Evolutionary conservation across 1,140 invertebrate genomes (phyloP), one percentile per base, ranked within the genome.

Genomic region (Arion vulgaris): DNA sequence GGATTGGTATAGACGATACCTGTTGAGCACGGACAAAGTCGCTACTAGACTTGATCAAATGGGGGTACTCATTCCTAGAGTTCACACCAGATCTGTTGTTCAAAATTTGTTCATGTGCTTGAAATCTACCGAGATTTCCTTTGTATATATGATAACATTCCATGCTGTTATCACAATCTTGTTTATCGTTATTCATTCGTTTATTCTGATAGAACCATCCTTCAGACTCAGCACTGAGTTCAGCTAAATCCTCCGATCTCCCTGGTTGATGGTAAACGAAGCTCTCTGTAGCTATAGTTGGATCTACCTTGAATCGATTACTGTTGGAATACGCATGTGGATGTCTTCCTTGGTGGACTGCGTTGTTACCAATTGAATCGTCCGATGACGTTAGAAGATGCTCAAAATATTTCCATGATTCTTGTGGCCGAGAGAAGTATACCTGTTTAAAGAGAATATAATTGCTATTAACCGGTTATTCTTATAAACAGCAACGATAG

Each of bases 111-210:
- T 73, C 38, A 2, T 49, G 38, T 1, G 38, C 5, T 26, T n/a
- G 41, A 26, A n/a, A 28, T 73, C 38, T 49, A 34, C 71, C 41
- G 11, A 49, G 38, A 23, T 73, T 73, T 49, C 71, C 71, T 19
- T 73, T 73, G 71, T 73, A 73, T 39, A 73, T 41, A 73, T 73
- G 71, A 19, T 73, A 73, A 23, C 71, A 39, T 32, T 39, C 38
- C 19, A 73, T 15, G 19, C 71, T 66, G n/a, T 73, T 23, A 0
- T 73, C 71, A 32, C n/a, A 7, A 38, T 49, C 71, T 7, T 49
- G n/a, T 2, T 39, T 73, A 11, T 73, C 71, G 2, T 41, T 73
- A 19, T 32, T 38, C 0, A 26, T n/a, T 0, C 26, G 36, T 7
- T n/a, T 73, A 26, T 73, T 49, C 7, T 49, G 38, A 26, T 71